A percentile compares a stretch with the other conserved stretches of the same genome.
These are phyloP conservation scores for Periophthalmus magnuspinnatus DNA, from an alignment of 2,797 vertebrate genomes.

Conservation along the genomic window DNA sequence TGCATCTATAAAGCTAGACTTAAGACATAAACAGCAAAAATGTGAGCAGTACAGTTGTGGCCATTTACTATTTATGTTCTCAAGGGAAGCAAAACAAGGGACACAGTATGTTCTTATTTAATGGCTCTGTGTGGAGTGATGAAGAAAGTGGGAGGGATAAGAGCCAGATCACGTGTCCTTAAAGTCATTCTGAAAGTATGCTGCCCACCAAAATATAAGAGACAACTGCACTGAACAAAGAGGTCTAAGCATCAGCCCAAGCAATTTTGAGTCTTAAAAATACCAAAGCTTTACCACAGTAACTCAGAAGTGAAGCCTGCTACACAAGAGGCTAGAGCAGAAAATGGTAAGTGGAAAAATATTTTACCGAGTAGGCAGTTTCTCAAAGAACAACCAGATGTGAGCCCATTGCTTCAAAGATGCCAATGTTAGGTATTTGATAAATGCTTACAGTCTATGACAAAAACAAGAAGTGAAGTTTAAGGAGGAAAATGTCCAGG, in stretches of 20 bases:
- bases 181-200: slow-evolving; percentile 67
- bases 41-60: not conserved
- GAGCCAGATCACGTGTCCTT: slow-evolving; percentile 63
- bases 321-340: slow-evolving; percentile 34
- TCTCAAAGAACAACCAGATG: slow-evolving; percentile 26
- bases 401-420: not conserved
- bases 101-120: slow-evolving; percentile 47
- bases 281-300: slow-evolving; percentile 14
- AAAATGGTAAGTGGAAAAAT: slow-evolving; percentile 73
- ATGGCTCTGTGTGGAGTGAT: slow-evolving; percentile 33
- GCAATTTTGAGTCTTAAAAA: slow-evolving; percentile 12
- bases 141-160: slow-evolving; percentile 32
- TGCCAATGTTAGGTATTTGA: not conserved
- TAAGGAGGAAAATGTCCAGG: slow-evolving; percentile 11
- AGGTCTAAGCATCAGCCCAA: slow-evolving; percentile 30
- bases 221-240: slow-evolving; percentile 10
- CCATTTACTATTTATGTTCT: slow-evolving; percentile 17
- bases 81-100: slow-evolving; percentile 51
- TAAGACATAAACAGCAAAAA: not conserved
- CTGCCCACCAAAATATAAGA: slow-evolving; percentile 40
- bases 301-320: slow-evolving; percentile 38
- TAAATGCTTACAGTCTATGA: not conserved
- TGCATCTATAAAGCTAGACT: not conserved
- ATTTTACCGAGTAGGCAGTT: slow-evolving; percentile 36
- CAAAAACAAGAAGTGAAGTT: not conserved